Evolutionary conservation across 2,113 vertebrate species (phyloP).

Genomic region (Salvelinus sp.): DNA sequence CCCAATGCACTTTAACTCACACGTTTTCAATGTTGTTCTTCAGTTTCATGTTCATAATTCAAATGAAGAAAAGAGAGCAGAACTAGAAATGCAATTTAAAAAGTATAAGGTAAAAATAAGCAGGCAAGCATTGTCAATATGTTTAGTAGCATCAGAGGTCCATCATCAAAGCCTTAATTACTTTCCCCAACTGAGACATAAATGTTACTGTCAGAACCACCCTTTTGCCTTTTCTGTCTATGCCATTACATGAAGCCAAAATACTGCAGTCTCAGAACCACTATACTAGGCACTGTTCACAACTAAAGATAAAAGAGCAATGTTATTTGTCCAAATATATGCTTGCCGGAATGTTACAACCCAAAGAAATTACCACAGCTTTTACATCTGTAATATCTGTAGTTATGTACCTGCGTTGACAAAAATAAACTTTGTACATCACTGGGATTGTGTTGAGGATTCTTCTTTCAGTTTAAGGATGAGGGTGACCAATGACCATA

Average conservation of each 20-base stretch:
- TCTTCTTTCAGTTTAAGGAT: not conserved
- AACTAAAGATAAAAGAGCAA: not conserved
- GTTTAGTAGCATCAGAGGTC: conserved; percentile 23
- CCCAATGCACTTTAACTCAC: conserved; percentile 16
- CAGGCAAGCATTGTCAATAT: conserved; percentile 35
- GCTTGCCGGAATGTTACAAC: conserved; percentile 55
- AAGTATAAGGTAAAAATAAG: conserved; percentile 14
- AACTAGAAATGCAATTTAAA: conserved; percentile 38
- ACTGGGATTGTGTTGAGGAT: conserved; percentile 20
- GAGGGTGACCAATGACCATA: not conserved
- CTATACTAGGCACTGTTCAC: conserved; percentile 12
- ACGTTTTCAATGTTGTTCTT: not conserved
- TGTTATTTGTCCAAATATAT: conserved; percentile 1
- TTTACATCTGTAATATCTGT: conserved; percentile 38
- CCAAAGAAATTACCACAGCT: conserved; percentile 35
- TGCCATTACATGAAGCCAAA: conserved; percentile 32
- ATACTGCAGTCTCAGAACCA: not conserved
- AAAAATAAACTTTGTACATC: conserved; percentile 70
- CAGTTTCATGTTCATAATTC: not conserved
- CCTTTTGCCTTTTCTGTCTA: not conserved
- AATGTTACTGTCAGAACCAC: conserved; percentile 26
- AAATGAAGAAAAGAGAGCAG: conserved; percentile 20
- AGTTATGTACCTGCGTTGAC: conserved; percentile 51
- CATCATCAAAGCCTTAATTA: conserved; percentile 39
- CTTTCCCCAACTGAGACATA: conserved; percentile 30